Percentiles rank a stretch among this genome's conserved stretches.
These are phyloP conservation scores for Nesoenas mayeri DNA, from an alignment of 2,113 vertebrate genomes.

Conservation along the genomic window DNA sequence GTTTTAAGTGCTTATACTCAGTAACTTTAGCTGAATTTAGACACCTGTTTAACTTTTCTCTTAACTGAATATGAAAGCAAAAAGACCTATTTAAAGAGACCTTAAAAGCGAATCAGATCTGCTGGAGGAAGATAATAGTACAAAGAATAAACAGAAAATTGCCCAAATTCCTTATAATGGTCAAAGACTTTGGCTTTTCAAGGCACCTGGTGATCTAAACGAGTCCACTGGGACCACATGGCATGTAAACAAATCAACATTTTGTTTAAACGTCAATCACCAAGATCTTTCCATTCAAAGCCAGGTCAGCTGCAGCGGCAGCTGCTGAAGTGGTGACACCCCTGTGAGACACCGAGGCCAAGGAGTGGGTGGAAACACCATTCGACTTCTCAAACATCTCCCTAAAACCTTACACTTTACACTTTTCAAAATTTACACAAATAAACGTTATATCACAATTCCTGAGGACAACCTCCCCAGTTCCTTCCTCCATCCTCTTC, in stretches of 20 bases:
- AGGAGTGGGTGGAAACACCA: neutral
- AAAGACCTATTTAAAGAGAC: neutral
- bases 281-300: neutral
- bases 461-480: accelerated
- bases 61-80: neutral
- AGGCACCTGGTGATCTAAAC: neutral
- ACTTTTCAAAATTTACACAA: neutral
- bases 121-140: neutral
- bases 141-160: neutral
- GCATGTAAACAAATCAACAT: neutral
- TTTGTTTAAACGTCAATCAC: neutral
- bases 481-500: neutral
- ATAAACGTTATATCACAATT: neutral
- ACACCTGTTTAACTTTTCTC: neutral
- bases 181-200: neutral
- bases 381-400: neutral
- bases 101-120: neutral
- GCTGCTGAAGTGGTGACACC: neutral
- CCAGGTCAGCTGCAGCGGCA: neutral
- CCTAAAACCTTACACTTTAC: neutral
- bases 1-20: neutral
- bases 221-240: neutral
- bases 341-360: neutral
- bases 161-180: neutral
- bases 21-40: neutral